Percentiles rank a stretch among this genome's conserved stretches.
Conservation (phyloP, 64 coral and sea anemone genomes). For the Stichodactyla mertensii region DNA sequence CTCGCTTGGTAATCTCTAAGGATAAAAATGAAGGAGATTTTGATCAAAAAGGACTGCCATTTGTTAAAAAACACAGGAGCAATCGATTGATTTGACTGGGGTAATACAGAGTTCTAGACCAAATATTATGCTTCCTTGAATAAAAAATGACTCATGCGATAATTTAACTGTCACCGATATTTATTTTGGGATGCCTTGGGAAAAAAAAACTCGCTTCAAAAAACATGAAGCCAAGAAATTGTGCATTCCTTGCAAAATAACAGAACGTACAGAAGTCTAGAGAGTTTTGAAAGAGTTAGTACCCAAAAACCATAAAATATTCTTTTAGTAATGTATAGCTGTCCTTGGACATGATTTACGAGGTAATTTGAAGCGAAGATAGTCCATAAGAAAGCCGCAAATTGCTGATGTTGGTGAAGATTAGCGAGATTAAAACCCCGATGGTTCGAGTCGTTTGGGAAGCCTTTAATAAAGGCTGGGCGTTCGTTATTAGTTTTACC, state of each 20-base stretch:
- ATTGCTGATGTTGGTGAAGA: slow-evolving; percentile 15
- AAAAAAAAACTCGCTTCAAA: background rate
- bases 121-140: slow-evolving; percentile 14
- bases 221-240: background rate
- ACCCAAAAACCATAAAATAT: background rate
- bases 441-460: slow-evolving; percentile 2
- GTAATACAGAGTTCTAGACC: background rate
- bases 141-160: background rate
- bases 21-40: background rate
- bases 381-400: slow-evolving; percentile 17
- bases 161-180: slow-evolving; percentile 9
- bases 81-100: background rate
- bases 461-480: slow-evolving; percentile 6
- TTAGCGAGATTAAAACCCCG: background rate
- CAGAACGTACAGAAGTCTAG: background rate
- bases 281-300: background rate
- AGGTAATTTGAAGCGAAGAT: slow-evolving; percentile 27
- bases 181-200: background rate
- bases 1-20: background rate
- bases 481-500: slow-evolving; percentile 16
- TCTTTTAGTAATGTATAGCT: background rate
- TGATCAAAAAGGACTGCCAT: background rate
- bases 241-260: background rate
- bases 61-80: background rate
- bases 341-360: slow-evolving; percentile 14